phyloP scores from a whole-genome alignment of 1,140 invertebrate genomes.

The Trichonephila clavipes region DNA sequence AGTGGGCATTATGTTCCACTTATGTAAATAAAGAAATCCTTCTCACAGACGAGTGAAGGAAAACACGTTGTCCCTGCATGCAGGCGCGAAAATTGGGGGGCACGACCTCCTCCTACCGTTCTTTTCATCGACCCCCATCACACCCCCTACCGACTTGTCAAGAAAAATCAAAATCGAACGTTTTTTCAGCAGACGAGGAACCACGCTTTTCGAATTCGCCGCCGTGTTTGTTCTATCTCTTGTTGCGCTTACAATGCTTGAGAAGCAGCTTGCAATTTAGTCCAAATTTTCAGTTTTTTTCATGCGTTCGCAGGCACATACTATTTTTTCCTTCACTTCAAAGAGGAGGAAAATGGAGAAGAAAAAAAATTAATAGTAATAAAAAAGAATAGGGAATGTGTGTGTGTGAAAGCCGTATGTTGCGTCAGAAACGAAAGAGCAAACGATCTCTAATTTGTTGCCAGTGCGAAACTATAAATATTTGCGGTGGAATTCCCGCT shows the following conservation, averaged over 20 bases:
- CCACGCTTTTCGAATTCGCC: slow-evolving; percentile 34
- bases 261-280: background rate
- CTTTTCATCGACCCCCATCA: slow-evolving; percentile 17
- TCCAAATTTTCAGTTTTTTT: background rate
- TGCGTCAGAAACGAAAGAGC: background rate
- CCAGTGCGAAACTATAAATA: slow-evolving; percentile 7
- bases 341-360: background rate
- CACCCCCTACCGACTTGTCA: slow-evolving; percentile 35
- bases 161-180: slow-evolving; percentile 41
- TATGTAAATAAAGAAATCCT: slow-evolving; percentile 62
- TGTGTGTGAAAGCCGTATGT: background rate
- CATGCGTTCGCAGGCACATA: background rate
- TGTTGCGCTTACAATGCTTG: background rate
- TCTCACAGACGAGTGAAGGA: slow-evolving; percentile 1
- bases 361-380: background rate
- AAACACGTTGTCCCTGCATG: slow-evolving; percentile 1
- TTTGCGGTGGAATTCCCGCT: background rate
- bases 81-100: slow-evolving; percentile 63
- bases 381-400: background rate
- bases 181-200: slow-evolving; percentile 23
- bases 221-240: slow-evolving; percentile 53
- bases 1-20: slow-evolving; percentile 61
- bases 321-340: background rate
- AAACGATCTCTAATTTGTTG: slow-evolving; percentile 42
- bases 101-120: slow-evolving; percentile 30